Percentiles rank a stretch among this genome's conserved stretches.
Evolutionary conservation across 1,140 invertebrate species (phyloP).

Genomic region (Dolichoris vasculosae): DNA sequence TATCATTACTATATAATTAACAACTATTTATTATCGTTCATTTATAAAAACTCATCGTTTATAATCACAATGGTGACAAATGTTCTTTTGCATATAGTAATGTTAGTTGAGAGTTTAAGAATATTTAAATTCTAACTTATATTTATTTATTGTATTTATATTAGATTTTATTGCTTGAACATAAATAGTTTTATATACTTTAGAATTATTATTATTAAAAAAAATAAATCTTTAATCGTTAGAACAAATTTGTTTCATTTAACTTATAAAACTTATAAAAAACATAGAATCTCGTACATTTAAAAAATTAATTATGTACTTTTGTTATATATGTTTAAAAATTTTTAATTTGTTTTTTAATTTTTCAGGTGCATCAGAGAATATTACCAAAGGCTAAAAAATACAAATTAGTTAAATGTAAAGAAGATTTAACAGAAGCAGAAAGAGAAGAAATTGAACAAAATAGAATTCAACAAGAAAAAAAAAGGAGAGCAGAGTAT

Average conservation of each 20-base stretch:
- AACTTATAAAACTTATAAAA: too few species aligned
- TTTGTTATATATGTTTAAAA: neutral
- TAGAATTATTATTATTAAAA: too few species aligned
- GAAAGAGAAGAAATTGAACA: slow-evolving; percentile 11
- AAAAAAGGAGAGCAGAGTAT: slow-evolving; percentile 31
- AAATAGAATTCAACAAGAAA: slow-evolving; percentile 19
- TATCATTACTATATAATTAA: neutral
- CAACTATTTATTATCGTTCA: neutral
- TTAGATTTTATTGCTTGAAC: too few species aligned
- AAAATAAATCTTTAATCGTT: too few species aligned
- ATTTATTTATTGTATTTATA: too few species aligned
- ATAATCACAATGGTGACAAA: too few species aligned
- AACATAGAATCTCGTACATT: too few species aligned
- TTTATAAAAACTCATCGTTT: neutral
- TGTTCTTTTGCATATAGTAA: too few species aligned
- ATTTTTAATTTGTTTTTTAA: neutral
- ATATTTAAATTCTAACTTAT: too few species aligned
- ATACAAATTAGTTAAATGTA: neutral
- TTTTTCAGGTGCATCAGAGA: neutral
- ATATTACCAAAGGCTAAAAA: slow-evolving; percentile 1
- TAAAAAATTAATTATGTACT: neutral
- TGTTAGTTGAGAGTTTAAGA: too few species aligned
- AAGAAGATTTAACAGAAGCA: neutral
- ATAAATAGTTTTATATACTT: too few species aligned
- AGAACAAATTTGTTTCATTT: too few species aligned